Evolutionary conservation across 1,140 invertebrate genomes (phyloP), one percentile per base, ranked within the genome.

Genomic region (Zaprionus davidi): DNA sequence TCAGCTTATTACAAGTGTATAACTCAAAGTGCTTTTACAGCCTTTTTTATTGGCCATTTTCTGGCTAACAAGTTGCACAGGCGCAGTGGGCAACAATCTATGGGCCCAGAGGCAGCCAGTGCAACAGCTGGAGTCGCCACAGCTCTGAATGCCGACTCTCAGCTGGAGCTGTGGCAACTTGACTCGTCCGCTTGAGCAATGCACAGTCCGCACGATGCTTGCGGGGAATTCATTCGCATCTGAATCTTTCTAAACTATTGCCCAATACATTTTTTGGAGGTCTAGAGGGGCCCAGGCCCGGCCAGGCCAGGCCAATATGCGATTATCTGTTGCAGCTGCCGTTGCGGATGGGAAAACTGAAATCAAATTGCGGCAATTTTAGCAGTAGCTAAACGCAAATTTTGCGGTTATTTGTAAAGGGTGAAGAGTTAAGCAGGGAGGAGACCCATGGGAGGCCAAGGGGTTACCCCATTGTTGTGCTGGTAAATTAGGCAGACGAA

Each of bases 161-260:
- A n/a, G 31, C 20, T 58, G 53, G 57, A 71, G 59, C 41, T 53
- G 46, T 49, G 26, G 64, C 44, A 46, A 74, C 71, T 56, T 70
- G 71, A 74, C 66, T 74, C 38, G 66, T 59, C 34, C 66, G 66
- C 41, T 74, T 74, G 58, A 28, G 49, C 71, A 74, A 74, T 59
- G 66, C 59, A 56, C 70, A 44, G 31, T 34, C 31, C 31, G 31
- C 31, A 51, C 28, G 49, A 59, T 58, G 72, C 57, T 36, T 49
- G 63, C 49, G 77, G 82, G 86, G 64, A 68, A 81, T 88, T 81
- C 78, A 81, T 88, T 81, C 81, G 84, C 84, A 83, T 84, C 84
- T 90, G 71, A 81, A 88, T 84, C 79, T 88, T 88, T 88, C 84
- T 90, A 76, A 88, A 90, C 78, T 90, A 88, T 88, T 88, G 84